These are phyloP conservation scores for Pemphigus obesinymphae DNA, from an alignment of 1,140 invertebrate genomes.

Conservation along the genomic window DNA sequence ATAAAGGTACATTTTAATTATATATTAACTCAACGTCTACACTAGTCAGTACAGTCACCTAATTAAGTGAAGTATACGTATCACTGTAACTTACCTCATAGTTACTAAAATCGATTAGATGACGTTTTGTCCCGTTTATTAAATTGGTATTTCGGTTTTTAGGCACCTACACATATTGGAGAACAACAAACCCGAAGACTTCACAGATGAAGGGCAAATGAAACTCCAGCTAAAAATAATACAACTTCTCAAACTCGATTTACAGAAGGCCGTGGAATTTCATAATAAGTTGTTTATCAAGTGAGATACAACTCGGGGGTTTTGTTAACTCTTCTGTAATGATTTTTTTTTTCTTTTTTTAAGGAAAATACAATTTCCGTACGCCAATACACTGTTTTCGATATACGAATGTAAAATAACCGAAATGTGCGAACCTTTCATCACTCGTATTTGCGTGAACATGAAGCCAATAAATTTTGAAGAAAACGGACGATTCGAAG, in stretches of 20 bases:
- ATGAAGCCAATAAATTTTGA: conserved; percentile 61
- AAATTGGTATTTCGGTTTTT: conserved; percentile 29
- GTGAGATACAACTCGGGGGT: conserved; percentile 53
- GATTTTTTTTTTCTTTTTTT: neutral
- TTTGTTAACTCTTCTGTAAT: too few species aligned
- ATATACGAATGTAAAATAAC: conserved; percentile 53
- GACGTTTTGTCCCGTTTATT: neutral
- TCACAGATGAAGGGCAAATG: conserved; percentile 59
- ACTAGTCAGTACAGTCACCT: too few species aligned
- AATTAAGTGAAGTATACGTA: too few species aligned
- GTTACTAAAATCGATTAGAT: too few species aligned
- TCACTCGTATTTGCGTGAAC: conserved; percentile 66
- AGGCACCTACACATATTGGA: conserved; percentile 68
- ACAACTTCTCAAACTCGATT: conserved; percentile 73
- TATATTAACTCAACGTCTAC: too few species aligned
- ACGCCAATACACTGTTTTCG: conserved; percentile 4
- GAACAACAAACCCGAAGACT: conserved; percentile 59
- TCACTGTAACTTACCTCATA: too few species aligned
- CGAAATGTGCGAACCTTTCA: conserved; percentile 64
- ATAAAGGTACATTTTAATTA: too few species aligned
- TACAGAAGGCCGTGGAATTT: conserved; percentile 72
- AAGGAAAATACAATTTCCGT: conserved; percentile 34
- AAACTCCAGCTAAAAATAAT: conserved; percentile 76
- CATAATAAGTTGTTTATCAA: conserved; percentile 77
- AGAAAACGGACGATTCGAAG: conserved; percentile 50